These are phyloP conservation scores for Blennius ocellaris DNA, from an alignment of 2,113 vertebrate genomes.

Conservation along the genomic window DNA sequence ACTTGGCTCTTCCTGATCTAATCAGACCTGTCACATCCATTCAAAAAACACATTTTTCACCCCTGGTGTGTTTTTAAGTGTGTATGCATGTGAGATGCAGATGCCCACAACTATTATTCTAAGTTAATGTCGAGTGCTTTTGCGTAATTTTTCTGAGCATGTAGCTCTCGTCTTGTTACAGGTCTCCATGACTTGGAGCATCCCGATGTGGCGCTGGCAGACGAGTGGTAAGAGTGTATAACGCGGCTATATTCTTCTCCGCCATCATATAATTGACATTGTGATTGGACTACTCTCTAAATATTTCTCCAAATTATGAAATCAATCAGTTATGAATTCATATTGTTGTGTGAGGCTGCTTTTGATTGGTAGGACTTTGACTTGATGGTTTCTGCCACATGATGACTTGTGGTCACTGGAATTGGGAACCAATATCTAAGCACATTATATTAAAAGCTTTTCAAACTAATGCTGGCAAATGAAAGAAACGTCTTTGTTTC, in stretches of 20 bases:
- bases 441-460: slow-evolving; percentile 47
- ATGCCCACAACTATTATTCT: slow-evolving; percentile 55
- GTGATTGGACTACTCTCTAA: slow-evolving; percentile 7
- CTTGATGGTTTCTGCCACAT: slow-evolving; percentile 54
- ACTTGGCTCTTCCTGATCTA: slow-evolving; percentile 81
- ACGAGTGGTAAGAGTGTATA: slow-evolving; percentile 91
- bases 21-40: slow-evolving; percentile 75
- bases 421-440: slow-evolving; percentile 40
- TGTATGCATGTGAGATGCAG: slow-evolving; percentile 33
- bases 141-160: slow-evolving; percentile 38
- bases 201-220: slow-evolving; percentile 96
- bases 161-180: slow-evolving; percentile 70
- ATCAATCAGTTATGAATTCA: not conserved
- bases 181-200: slow-evolving; percentile 98
- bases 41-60: slow-evolving; percentile 78
- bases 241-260: slow-evolving; percentile 18
- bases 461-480: slow-evolving; percentile 45
- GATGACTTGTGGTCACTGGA: slow-evolving; percentile 57
- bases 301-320: slow-evolving; percentile 13
- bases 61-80: slow-evolving; percentile 31
- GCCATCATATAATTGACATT: not conserved
- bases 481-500: slow-evolving; percentile 26
- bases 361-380: slow-evolving; percentile 29
- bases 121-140: slow-evolving; percentile 47
- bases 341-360: slow-evolving; percentile 8